A percentile compares a stretch with the other conserved stretches of the same genome.
Evolutionary conservation across 2,797 vertebrate species (phyloP).

Genomic region (Cephalopachus bancanus): DNA sequence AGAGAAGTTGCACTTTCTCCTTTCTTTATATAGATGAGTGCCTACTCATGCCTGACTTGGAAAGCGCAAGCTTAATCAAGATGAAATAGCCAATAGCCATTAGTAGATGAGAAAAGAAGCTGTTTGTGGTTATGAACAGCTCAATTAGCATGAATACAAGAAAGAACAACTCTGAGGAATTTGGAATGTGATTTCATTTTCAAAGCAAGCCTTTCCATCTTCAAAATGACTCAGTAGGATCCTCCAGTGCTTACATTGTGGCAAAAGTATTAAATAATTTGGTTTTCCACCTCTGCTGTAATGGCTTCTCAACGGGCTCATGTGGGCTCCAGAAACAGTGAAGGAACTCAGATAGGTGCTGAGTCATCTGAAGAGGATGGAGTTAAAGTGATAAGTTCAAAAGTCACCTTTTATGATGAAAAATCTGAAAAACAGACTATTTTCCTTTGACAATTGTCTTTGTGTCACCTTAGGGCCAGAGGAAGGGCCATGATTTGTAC

Average conservation of each 20-base stretch:
- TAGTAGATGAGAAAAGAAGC: not conserved
- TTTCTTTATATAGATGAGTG: not conserved
- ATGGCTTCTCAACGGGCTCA: slow-evolving; percentile 78
- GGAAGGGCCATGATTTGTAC: slow-evolving; percentile 2
- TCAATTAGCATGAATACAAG: slow-evolving; percentile 21
- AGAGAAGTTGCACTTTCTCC: not conserved
- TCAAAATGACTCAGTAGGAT: slow-evolving; percentile 38
- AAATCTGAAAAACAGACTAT: slow-evolving; percentile 63
- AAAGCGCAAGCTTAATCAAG: not conserved
- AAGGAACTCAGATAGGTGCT: slow-evolving; percentile 69
- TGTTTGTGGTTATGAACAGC: not conserved
- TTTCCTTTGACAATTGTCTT: slow-evolving; percentile 64
- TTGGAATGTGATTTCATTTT: slow-evolving; percentile 62
- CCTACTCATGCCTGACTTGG: too few species aligned
- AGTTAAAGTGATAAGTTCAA: slow-evolving; percentile 80
- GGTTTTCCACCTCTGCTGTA: slow-evolving; percentile 54
- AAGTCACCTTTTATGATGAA: slow-evolving; percentile 72
- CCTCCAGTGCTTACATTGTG: slow-evolving; percentile 58
- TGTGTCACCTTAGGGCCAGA: not conserved
- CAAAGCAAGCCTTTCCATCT: slow-evolving; percentile 67
- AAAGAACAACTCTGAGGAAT: not conserved
- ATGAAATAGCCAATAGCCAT: not conserved
- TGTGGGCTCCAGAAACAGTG: slow-evolving; percentile 69
- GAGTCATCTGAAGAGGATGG: slow-evolving; percentile 66
- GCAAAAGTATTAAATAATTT: slow-evolving; percentile 45